Evolutionary conservation across 35 echinoderm and acorn worm species (phyloP).

Genomic region (Apostichopus japonicus): DNA sequence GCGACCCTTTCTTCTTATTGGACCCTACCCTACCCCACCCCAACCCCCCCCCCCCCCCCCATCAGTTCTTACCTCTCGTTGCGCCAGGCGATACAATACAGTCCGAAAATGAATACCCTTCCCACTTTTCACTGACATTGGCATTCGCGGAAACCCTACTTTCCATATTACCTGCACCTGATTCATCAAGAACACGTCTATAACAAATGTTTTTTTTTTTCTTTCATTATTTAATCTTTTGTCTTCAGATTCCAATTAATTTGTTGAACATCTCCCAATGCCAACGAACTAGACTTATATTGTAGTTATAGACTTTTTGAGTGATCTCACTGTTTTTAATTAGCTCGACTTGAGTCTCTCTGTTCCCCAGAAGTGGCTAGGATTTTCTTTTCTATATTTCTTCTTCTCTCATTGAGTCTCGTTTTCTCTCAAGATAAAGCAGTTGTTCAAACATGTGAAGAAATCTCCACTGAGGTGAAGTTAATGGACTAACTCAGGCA

Average conservation of each 20-base stretch:
- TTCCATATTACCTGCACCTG: too few relatives aligned
- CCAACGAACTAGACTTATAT: not conserved
- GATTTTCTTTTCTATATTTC: not conserved
- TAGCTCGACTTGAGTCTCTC: not conserved
- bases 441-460: slow-evolving; percentile 48
- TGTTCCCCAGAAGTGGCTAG: not conserved
- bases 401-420: not conserved
- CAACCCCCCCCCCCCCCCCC: too few relatives aligned
- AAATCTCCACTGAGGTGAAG: slow-evolving; percentile 9
- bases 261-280: slow-evolving; percentile 22
- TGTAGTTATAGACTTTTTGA: not conserved
- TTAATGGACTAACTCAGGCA: slow-evolving; percentile 29
- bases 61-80: too few relatives aligned
- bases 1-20: too few relatives aligned
- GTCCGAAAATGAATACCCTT: too few relatives aligned
- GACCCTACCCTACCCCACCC: too few relatives aligned
- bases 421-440: not conserved
- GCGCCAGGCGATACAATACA: too few relatives aligned
- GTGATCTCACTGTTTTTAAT: not conserved
- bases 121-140: too few relatives aligned
- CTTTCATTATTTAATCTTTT: not conserved
- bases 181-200: too few relatives aligned
- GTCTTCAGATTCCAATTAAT: slow-evolving; percentile 16
- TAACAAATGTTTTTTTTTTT: not conserved
- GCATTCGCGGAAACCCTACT: too few relatives aligned